Base-by-base conservation (phyloP, 2,797 vertebrate species). In the Rhynchonycteris naso region DNA sequence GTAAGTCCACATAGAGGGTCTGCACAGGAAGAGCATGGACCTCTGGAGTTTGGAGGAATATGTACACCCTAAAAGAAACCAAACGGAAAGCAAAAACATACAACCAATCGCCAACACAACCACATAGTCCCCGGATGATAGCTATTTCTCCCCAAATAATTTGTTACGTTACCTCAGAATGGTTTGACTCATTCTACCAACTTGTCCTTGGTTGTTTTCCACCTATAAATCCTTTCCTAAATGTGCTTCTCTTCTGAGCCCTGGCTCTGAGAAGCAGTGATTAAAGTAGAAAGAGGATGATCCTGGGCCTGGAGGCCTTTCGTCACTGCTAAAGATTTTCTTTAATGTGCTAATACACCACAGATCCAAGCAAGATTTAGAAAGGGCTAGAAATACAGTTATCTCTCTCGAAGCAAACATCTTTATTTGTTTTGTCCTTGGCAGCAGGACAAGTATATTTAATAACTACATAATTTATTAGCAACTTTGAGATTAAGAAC, bases 371-470 rank as follows among this genome's bases (percentile, higher is more conserved):
- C 50, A 88, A 95, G 91, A 94, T 88, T 79, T 84, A 90, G 79
- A 94, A 88, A 69, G 93, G 61, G 14, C 93, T 76, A 61, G 83
- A 95, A 83, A 83, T 50, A 69, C 1, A 90, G 68, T 52, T 93
- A 74, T 88, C 93, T 93, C 88, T 54, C 66, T 14, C 13, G 54
- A 91, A 88, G 80, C 69, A 94, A 94, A 93, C 93, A 94, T 97
- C 91, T 96, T 97, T 94, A 83, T 95, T 96, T 94, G 81, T 94
- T 96, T 96, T 96, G 28, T 38, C n/a, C 81, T 95, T 97, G 96
- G 91, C 95, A 94, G 83, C 72, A 91, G 95, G 59, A 93, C 90
- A 95, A 94, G 82, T 92, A 71, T 92, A 82, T 91, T 97, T 93
- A 97, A 96, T 92, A 93, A 71, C 72, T 94, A 65, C 86, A 80